These are phyloP conservation scores for Ceyx melanurus DNA, from an alignment of 2,113 vertebrate genomes.

Conservation along the genomic window DNA sequence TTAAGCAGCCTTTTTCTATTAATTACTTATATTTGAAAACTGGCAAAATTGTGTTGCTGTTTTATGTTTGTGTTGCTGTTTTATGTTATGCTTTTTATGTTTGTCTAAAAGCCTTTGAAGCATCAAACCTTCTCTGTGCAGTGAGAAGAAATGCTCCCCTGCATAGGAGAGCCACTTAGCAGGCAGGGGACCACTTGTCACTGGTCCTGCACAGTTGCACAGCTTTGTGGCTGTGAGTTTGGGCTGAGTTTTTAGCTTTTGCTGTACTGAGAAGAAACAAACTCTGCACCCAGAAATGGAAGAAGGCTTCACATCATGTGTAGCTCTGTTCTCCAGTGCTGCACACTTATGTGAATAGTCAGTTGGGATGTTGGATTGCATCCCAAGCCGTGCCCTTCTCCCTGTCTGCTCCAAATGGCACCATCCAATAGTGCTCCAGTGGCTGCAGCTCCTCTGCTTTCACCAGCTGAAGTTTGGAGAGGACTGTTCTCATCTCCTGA, in stretches of 20 bases:
- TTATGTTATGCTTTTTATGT: neutral
- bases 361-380: neutral
- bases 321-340: neutral
- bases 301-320: neutral
- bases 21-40: neutral
- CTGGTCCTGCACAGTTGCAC: slow-evolving; percentile 18
- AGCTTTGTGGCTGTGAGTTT: slow-evolving; percentile 26
- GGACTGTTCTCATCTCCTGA: neutral
- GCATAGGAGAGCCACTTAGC: slow-evolving; percentile 13
- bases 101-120: neutral
- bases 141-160: slow-evolving; percentile 25
- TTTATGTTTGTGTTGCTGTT: neutral
- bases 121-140: neutral
- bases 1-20: neutral
- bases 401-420: neutral
- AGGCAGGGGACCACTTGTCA: neutral
- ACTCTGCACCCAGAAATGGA: neutral
- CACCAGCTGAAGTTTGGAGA: neutral
- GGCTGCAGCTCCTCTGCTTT: neutral
- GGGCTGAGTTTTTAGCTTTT: neutral
- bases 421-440: neutral
- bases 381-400: neutral
- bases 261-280: neutral
- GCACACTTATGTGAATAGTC: too few species aligned
- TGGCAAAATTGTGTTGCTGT: neutral